phyloP scores from a whole-genome alignment of 2,797 vertebrate genomes.

The Carduelis carduelis region DNA sequence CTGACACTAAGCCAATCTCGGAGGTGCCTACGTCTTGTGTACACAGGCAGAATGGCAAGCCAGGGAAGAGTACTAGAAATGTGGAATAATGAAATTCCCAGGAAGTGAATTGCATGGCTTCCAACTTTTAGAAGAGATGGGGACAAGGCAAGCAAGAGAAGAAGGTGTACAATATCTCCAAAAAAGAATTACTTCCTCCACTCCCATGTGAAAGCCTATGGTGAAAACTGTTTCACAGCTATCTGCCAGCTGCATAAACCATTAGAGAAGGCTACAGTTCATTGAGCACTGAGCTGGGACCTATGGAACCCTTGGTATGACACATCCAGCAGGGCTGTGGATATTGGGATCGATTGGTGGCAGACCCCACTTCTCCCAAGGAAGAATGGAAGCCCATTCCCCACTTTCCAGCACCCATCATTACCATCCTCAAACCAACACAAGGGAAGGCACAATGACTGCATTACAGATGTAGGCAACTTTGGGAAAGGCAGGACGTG shows the following conservation, averaged over 20 bases:
- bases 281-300: background rate
- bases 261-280: background rate
- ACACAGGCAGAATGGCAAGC: conserved; percentile 35
- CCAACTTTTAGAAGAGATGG: background rate
- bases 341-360: background rate
- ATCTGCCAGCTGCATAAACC: background rate
- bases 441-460: background rate
- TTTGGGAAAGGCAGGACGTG: background rate
- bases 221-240: background rate
- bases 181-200: background rate
- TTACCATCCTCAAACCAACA: background rate
- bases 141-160: background rate
- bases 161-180: background rate
- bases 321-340: background rate
- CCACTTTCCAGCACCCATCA: background rate
- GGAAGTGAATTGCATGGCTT: background rate
- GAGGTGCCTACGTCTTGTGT: background rate
- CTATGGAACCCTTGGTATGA: background rate
- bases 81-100: conserved; percentile 17
- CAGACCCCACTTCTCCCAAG: background rate
- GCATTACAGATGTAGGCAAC: background rate
- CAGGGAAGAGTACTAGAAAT: conserved; percentile 36
- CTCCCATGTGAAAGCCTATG: background rate
- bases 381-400: background rate
- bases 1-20: background rate